phyloP scores from a whole-genome alignment of 2,797 vertebrate genomes.

The Simalia tracyae region DNA sequence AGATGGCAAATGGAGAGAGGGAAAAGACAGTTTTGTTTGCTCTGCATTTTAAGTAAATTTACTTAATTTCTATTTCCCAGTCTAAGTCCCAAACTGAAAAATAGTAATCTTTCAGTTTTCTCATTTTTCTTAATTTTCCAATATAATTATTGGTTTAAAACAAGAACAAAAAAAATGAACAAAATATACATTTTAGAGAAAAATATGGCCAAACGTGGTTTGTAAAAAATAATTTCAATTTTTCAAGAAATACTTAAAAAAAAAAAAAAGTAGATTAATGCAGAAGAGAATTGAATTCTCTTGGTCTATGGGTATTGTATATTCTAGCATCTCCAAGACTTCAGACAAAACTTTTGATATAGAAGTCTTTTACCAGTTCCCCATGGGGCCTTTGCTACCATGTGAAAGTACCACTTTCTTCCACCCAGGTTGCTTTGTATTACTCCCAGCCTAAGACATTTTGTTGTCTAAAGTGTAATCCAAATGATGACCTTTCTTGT shows the following conservation, averaged over 20 bases:
- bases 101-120: background rate
- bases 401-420: background rate
- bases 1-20: background rate
- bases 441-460: background rate
- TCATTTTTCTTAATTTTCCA: background rate
- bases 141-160: background rate
- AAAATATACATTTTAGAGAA: background rate
- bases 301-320: too few relatives aligned
- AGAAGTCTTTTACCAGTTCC: background rate
- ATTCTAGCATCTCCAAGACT: background rate
- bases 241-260: background rate
- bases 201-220: background rate
- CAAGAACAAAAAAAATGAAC: background rate
- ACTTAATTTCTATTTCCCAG: too few relatives aligned
- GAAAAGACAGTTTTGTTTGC: background rate
- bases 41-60: background rate
- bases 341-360: background rate
- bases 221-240: background rate
- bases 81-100: background rate
- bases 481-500: background rate
- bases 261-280: too few relatives aligned
- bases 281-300: background rate
- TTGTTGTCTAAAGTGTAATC: background rate
- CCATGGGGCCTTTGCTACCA: background rate
- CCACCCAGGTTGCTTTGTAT: background rate